Evolutionary conservation across 64 coral and sea anemone genomes (phyloP).

Genomic region (Trachythela sp.): DNA sequence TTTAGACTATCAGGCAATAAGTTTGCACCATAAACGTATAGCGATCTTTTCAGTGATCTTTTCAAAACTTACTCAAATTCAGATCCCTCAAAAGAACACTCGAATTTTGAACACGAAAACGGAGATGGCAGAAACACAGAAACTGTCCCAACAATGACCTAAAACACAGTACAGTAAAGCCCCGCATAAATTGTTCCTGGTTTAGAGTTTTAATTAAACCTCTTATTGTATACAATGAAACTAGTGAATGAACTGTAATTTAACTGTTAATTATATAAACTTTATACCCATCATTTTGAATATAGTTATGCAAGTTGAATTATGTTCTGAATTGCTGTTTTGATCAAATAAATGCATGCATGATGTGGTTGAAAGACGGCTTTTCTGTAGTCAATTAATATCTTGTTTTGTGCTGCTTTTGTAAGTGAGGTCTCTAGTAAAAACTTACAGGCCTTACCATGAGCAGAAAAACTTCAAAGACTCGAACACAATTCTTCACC

Average conservation of each 20-base stretch:
- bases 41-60: background rate
- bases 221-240: too few species aligned
- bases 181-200: background rate
- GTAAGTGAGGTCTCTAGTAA: background rate
- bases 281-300: background rate
- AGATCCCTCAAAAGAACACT: slow-evolving; percentile 50
- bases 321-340: too few species aligned
- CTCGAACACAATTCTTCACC: slow-evolving; percentile 80
- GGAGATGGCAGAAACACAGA: slow-evolving; percentile 88
- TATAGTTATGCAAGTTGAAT: too few species aligned
- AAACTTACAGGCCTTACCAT: too few species aligned
- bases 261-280: background rate
- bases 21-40: background rate
- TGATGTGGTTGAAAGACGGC: too few species aligned
- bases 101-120: slow-evolving; percentile 72
- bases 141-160: slow-evolving; percentile 82
- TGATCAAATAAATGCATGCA: too few species aligned
- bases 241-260: too few species aligned
- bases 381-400: too few species aligned
- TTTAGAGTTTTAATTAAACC: background rate
- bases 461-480: slow-evolving; percentile 71
- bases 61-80: background rate
- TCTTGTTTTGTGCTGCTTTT: too few species aligned
- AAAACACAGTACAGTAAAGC: slow-evolving; percentile 34
- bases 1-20: background rate